phyloP scores from a whole-genome alignment of 2,113 vertebrate genomes.

The Heterotilapia buettikoferi region DNA sequence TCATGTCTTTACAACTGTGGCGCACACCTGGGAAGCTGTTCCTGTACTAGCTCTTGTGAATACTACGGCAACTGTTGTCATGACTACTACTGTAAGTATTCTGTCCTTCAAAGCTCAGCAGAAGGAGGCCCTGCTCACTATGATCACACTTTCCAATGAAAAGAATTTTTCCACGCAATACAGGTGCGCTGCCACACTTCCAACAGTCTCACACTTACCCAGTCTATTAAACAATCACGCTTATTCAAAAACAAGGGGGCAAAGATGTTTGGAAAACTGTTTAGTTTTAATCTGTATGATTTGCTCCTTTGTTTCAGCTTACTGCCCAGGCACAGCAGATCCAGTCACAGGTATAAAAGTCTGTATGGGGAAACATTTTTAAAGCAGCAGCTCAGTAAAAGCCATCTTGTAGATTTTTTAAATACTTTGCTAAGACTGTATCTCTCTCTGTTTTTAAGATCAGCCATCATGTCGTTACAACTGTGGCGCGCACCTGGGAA shows the following conservation, averaged over 20 bases:
- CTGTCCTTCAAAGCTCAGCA: background rate
- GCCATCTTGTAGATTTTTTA: background rate
- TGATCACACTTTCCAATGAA: background rate
- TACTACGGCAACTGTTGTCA: conserved; percentile 43
- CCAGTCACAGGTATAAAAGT: background rate
- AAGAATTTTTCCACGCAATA: fast-evolving
- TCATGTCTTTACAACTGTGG: conserved; percentile 48
- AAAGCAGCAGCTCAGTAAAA: background rate
- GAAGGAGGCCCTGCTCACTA: background rate
- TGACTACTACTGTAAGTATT: conserved; percentile 43
- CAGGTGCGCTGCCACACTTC: background rate
- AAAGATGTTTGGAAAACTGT: background rate
- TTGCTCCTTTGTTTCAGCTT: background rate
- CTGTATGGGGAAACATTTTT: background rate
- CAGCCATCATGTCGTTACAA: conserved; percentile 22
- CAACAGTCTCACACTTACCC: background rate
- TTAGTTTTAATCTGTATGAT: fast-evolving
- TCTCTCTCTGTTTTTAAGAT: background rate
- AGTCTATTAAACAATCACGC: fast-evolving
- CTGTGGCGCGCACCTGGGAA: background rate
- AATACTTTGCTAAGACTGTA: background rate
- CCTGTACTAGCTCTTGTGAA: conserved; percentile 52
- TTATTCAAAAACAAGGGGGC: background rate
- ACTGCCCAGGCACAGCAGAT: background rate
- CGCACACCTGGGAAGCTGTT: conserved; percentile 25